phyloP scores from a whole-genome alignment of 2,113 vertebrate genomes.

The Suricata suricatta region DNA sequence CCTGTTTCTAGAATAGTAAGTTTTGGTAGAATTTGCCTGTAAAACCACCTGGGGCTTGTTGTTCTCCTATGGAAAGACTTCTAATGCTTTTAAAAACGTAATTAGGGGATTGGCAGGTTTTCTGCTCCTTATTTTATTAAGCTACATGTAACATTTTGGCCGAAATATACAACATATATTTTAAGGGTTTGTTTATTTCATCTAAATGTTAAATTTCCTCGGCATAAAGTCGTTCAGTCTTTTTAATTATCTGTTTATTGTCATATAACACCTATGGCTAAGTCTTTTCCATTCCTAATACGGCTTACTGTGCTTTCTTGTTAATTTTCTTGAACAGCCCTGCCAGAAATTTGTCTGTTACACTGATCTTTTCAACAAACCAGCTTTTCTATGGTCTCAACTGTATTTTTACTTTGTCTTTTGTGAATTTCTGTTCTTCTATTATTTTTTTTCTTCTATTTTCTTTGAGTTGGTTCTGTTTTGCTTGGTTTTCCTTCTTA shows the following conservation, averaged over 20 bases:
- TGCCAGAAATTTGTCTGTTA: background rate
- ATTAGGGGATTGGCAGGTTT: background rate
- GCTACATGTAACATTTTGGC: background rate
- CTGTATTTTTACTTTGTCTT: slow-evolving; percentile 2
- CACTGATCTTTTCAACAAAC: background rate
- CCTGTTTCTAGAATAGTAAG: background rate
- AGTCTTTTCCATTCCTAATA: background rate
- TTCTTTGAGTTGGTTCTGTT: background rate
- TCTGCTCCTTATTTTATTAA: background rate
- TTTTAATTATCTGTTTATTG: background rate
- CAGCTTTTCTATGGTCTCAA: background rate
- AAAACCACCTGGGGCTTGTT: background rate
- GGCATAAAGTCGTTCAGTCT: background rate
- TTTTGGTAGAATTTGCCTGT: background rate
- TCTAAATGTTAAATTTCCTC: background rate
- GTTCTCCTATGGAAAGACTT: slow-evolving; percentile 4
- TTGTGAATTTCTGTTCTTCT: background rate
- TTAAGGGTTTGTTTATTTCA: background rate
- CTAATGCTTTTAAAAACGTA: background rate
- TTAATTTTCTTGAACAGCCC: background rate
- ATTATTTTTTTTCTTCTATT: background rate
- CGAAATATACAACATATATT: background rate
- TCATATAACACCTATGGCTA: background rate
- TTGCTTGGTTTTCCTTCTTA: background rate
- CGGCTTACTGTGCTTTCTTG: background rate